Evolutionary conservation across 2,797 vertebrate species (phyloP).

Genomic region (Lophius americanus): DNA sequence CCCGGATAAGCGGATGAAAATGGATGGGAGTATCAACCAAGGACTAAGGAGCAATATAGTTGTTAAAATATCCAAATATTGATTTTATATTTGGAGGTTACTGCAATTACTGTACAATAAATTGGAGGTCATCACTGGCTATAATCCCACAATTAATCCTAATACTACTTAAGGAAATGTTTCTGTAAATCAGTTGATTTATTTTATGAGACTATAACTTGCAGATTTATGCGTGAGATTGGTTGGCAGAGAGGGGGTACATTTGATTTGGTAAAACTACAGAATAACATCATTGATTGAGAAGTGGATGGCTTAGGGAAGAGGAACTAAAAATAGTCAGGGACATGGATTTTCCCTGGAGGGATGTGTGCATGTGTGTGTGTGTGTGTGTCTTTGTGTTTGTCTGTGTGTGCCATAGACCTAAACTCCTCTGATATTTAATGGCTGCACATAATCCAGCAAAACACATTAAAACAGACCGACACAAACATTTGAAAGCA

Average conservation of each 20-base stretch:
- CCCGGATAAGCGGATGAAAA: no score
- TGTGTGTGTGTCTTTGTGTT: slow-evolving; percentile 28
- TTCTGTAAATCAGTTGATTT: no score
- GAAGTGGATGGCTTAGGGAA: slow-evolving; percentile 44
- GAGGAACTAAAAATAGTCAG: slow-evolving; percentile 66
- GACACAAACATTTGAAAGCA: slow-evolving; percentile 43
- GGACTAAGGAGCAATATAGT: no score
- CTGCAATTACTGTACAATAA: no score
- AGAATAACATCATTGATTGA: slow-evolving; percentile 56
- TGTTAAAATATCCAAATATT: no score
- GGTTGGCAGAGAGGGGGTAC: slow-evolving; percentile 24
- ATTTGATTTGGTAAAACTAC: slow-evolving; percentile 37
- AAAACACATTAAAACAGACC: slow-evolving; percentile 17
- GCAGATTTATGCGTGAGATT: slow-evolving; percentile 9
- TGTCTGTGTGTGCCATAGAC: slow-evolving; percentile 20
- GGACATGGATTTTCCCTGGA: slow-evolving; percentile 56
- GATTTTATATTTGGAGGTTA: no score
- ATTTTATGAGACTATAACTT: no score
- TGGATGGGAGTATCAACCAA: no score
- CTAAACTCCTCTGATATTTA: slow-evolving; percentile 46
- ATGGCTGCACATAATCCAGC: slow-evolving; percentile 9
- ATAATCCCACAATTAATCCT: no score
- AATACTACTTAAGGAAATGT: no score
- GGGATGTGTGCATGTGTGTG: slow-evolving; percentile 13
- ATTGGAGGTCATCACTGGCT: no score